phyloP scores from a whole-genome alignment of 2,888 invertebrate genomes.

The Uloborus plumipes region DNA sequence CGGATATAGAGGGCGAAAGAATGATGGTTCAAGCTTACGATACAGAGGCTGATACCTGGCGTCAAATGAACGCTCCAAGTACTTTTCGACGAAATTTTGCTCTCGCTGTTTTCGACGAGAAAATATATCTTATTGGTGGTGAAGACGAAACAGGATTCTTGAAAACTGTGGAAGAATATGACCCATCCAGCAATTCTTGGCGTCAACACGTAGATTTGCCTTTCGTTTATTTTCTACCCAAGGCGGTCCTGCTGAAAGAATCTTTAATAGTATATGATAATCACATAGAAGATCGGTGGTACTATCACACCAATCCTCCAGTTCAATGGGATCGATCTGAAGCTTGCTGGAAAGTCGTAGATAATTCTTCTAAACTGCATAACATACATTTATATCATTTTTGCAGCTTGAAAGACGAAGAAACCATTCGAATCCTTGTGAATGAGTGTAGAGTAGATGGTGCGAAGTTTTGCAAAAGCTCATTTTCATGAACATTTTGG shows the following conservation, averaged over 20 bases:
- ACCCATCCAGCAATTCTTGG: constrained; percentile 20
- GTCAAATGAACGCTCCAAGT: constrained; percentile 5
- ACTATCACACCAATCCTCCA: neutral
- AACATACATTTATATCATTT: neutral
- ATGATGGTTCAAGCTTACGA: constrained; percentile 41
- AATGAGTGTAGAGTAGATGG: too few relatives aligned
- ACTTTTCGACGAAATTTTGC: too few relatives aligned
- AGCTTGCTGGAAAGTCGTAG: neutral
- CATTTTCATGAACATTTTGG: too few relatives aligned
- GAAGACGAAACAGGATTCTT: too few relatives aligned
- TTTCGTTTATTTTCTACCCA: constrained; percentile 6
- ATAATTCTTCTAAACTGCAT: neutral
- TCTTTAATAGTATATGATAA: constrained; percentile 20
- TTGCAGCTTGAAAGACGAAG: neutral
- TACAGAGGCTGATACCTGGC: constrained; percentile 8
- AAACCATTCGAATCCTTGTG: neutral
- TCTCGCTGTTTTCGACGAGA: too few relatives aligned
- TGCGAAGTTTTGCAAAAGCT: too few relatives aligned
- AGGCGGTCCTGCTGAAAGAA: constrained; percentile 4
- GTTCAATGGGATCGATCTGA: constrained; percentile 10
- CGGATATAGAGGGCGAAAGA: neutral
- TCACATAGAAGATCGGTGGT: neutral
- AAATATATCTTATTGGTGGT: too few relatives aligned
- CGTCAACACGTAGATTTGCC: constrained; percentile 10
- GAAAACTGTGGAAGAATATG: too few relatives aligned